Percentiles rank a stretch among this genome's conserved stretches.
Conservation (phyloP, 2,797 vertebrate genomes). For the Octomys mimax region DNA sequence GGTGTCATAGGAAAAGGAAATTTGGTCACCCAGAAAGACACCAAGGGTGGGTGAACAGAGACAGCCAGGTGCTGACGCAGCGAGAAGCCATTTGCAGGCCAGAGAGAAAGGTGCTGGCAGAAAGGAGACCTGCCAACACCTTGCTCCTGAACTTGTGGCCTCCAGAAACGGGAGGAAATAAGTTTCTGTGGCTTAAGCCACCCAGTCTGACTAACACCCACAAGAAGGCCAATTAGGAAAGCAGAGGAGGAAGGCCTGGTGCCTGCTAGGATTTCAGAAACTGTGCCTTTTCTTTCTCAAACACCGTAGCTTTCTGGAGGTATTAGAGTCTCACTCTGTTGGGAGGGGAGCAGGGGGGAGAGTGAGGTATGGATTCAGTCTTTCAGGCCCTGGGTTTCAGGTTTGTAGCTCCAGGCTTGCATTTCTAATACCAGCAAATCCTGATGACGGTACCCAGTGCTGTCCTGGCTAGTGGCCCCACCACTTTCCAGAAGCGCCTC, state of each 20-base stretch:
- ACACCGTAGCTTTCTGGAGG: slow-evolving; percentile 38
- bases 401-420: slow-evolving; percentile 37
- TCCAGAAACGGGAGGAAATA: slow-evolving; percentile 59
- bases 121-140: slow-evolving; percentile 50
- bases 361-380: neutral
- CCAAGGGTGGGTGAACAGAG: neutral
- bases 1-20: neutral
- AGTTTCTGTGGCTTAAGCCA: slow-evolving; percentile 54
- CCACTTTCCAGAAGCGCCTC: slow-evolving; percentile 64
- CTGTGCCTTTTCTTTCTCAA: slow-evolving; percentile 41
- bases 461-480: neutral
- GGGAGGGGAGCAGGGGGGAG: neutral
- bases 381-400: slow-evolving; percentile 21
- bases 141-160: slow-evolving; percentile 56
- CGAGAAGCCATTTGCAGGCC: neutral
- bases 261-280: slow-evolving; percentile 13
- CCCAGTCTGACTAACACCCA: slow-evolving; percentile 1
- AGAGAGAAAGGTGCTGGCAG: neutral
- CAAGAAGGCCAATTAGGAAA: slow-evolving; percentile 50
- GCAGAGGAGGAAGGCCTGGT: slow-evolving; percentile 32
- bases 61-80: neutral
- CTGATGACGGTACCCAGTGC: neutral
- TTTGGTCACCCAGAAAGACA: neutral
- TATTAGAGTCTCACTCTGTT: neutral
- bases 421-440: neutral